These are phyloP conservation scores for Artemia sinica DNA, from an alignment of 2,888 invertebrate genomes.

Conservation along the genomic window DNA sequence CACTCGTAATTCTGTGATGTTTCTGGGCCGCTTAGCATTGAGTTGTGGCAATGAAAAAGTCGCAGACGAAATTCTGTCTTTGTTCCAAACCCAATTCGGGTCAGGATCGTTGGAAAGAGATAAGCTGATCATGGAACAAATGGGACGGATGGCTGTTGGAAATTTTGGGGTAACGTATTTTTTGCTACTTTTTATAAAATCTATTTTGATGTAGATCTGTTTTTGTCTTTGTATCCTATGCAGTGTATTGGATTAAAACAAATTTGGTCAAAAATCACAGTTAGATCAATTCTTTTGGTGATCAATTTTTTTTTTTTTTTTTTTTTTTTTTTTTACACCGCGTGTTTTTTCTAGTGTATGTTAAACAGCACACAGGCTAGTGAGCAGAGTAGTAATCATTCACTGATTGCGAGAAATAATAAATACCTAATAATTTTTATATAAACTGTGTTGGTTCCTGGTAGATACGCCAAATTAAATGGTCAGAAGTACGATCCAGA, in stretches of 20 bases:
- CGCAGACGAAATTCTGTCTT: conserved; percentile 82
- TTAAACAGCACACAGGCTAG: too few relatives aligned
- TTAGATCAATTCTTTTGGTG: conserved; percentile 79
- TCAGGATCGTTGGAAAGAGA: conserved; percentile 81
- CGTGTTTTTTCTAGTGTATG: too few relatives aligned
- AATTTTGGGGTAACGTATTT: conserved; percentile 52
- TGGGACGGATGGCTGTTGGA: conserved; percentile 94
- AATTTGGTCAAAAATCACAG: conserved; percentile 85
- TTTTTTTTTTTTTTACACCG: conserved; percentile 33
- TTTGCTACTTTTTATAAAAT: background rate
- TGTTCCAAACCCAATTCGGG: conserved; percentile 86
- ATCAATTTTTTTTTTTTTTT: conserved; percentile 34
- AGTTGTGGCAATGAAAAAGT: conserved; percentile 82
- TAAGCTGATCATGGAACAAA: conserved; percentile 83
- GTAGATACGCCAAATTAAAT: too few relatives aligned
- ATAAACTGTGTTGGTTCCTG: too few relatives aligned
- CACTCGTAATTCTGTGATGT: conserved; percentile 88
- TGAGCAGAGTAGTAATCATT: too few relatives aligned
- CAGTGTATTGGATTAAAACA: conserved; percentile 33
- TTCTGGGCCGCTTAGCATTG: conserved; percentile 91
- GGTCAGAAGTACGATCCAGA: too few relatives aligned
- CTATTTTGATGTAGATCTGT: background rate
- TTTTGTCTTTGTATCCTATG: conserved; percentile 28
- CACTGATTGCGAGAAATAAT: too few relatives aligned
- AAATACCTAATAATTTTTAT: too few relatives aligned